Base-by-base conservation (phyloP, 2,888 invertebrate species). In the Nipponacmea schrenckii region DNA sequence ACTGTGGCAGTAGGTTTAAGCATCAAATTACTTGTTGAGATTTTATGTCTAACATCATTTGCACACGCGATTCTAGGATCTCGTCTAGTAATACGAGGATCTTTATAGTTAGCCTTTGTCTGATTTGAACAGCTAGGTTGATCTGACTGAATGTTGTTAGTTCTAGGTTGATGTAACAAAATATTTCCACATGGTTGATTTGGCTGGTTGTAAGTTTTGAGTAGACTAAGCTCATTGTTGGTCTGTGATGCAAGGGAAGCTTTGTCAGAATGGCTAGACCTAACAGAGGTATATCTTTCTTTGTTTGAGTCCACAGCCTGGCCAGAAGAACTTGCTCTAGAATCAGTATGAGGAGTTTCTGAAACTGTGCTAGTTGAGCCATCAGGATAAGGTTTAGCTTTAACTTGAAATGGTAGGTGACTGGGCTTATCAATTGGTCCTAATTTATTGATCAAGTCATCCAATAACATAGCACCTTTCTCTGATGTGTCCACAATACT, bases 1-100 rank as follows among this genome's bases (percentile, higher is more conserved):
- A 56, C 62, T 62, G 26, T 62, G 45, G 20, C 20, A 56, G 56
- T 64, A 50, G 67, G 70, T 24, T 72, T 50, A n/a, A 24, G 24
- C 24, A 56, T 24, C 20, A 56, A 27, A 48, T 44, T 27, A 31
- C 62, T 50, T 62, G 68, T 20, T 56, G 68, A 5, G 31, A 48
- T 17, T 31, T 31, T 31, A 48, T 50, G 24, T 45, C 45, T 26
- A 48, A 7, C 24, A 62, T 31, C 17, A 48, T 24, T 24, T 56
- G 10, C 17, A 17, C 31, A 24, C 26, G 20, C 12, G 12, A 20
- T n/a, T n/a, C 14, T 3, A 62, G 20, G 24, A 14, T n/a, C 27
- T 48, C 24, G 44, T 12, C 14, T 3, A 62, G 15, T 12, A 14
- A 10, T 44, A 67, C 24, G 66, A 27, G 56, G 66, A 62, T 17